phyloP scores from a whole-genome alignment of 1,140 invertebrate species.

The Drosophila repletoides region DNA sequence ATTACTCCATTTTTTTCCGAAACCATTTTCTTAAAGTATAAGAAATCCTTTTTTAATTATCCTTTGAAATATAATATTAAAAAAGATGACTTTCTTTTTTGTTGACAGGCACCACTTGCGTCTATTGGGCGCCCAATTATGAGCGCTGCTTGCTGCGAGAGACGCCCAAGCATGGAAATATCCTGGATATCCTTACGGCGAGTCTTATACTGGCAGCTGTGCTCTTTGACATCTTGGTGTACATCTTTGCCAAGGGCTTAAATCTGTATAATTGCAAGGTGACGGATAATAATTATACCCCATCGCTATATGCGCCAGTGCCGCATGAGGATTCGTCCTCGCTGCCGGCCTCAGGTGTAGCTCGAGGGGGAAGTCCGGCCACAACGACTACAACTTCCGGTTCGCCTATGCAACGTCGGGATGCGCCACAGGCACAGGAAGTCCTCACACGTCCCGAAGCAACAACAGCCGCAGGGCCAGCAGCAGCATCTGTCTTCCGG shows the following conservation, averaged over 20 bases:
- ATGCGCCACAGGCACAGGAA: slow-evolving; percentile 11
- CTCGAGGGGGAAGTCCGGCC: slow-evolving; percentile 53
- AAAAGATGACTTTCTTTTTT: not conserved
- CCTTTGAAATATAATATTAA: too few relatives aligned
- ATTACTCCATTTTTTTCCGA: not conserved
- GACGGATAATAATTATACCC: slow-evolving; percentile 75
- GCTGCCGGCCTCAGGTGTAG: not conserved
- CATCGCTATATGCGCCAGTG: slow-evolving; percentile 66
- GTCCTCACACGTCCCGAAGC: slow-evolving; percentile 9
- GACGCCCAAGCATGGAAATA: slow-evolving; percentile 78
- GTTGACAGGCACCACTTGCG: slow-evolving; percentile 73
- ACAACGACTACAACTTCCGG: slow-evolving; percentile 44
- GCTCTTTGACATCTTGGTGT: slow-evolving; percentile 73
- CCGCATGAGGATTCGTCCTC: slow-evolving; percentile 62
- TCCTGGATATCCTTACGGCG: slow-evolving; percentile 73
- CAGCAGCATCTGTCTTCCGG: slow-evolving; percentile 62
- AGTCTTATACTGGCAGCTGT: slow-evolving; percentile 68
- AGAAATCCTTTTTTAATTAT: too few relatives aligned
- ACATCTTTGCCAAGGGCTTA: slow-evolving; percentile 67
- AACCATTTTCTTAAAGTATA: too few relatives aligned
- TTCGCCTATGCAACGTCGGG: slow-evolving; percentile 62
- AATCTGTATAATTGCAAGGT: slow-evolving; percentile 80
- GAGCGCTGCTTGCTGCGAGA: slow-evolving; percentile 68
- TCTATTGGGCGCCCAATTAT: slow-evolving; percentile 76
- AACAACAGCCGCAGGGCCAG: too few relatives aligned